phyloP scores from a whole-genome alignment of 2,113 vertebrate species.

The Cairina moschata region DNA sequence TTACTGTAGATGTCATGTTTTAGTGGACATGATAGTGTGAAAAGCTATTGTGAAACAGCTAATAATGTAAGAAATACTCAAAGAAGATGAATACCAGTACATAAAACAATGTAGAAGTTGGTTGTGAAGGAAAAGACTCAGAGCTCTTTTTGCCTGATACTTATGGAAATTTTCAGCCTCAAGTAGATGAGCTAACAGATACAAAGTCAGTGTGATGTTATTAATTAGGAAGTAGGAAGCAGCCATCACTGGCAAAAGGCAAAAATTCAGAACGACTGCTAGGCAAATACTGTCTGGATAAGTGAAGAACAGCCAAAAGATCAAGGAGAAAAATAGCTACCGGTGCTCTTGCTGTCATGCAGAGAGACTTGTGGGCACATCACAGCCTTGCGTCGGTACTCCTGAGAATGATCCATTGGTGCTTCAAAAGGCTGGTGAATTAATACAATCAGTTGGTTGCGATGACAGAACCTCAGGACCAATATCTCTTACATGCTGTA shows the following conservation, averaged over 20 bases:
- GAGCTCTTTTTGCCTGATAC: neutral
- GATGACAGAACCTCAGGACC: neutral
- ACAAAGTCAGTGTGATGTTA: neutral
- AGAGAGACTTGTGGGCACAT: rapidly evolving
- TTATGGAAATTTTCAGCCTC: neutral
- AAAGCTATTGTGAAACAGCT: neutral
- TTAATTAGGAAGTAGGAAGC: neutral
- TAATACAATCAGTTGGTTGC: neutral
- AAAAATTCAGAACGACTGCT: neutral
- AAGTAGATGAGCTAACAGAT: neutral
- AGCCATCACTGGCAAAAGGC: neutral
- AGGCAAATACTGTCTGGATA: neutral
- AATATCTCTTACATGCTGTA: neutral
- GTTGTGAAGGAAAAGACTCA: neutral
- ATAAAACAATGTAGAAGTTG: neutral
- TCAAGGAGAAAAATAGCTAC: neutral
- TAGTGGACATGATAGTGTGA: neutral
- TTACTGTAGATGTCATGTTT: neutral
- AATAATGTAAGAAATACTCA: neutral
- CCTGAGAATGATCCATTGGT: rapidly evolving
- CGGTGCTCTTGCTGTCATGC: rapidly evolving
- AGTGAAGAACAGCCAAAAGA: neutral
- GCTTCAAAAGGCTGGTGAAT: neutral
- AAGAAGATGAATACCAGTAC: neutral
- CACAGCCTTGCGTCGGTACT: rapidly evolving